phyloP scores from a whole-genome alignment of 1,140 invertebrate species.

The Psix sp. region DNA sequence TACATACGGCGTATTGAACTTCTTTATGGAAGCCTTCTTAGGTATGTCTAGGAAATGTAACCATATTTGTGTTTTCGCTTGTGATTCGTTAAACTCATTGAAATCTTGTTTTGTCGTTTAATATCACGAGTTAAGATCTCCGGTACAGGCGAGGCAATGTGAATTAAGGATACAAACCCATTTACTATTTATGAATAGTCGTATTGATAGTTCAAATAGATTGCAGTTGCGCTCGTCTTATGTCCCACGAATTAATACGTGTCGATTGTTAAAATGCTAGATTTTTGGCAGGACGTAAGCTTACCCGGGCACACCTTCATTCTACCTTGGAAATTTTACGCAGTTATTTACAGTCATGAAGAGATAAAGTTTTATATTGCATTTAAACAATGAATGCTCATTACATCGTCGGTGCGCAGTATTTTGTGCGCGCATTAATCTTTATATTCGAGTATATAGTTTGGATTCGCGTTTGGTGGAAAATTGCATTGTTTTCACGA shows the following conservation, averaged over 20 bases:
- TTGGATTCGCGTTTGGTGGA: too few relatives aligned
- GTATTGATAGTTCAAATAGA: conserved; percentile 17
- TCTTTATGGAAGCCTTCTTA: too few relatives aligned
- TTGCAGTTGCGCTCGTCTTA: background rate
- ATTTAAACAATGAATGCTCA: too few relatives aligned
- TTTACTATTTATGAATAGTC: conserved; percentile 29
- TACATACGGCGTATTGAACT: too few relatives aligned
- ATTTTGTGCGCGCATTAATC: too few relatives aligned
- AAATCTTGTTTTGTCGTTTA: conserved; percentile 12
- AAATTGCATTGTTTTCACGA: conserved; percentile 3
- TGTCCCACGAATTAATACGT: background rate
- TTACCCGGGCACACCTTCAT: conserved; percentile 1
- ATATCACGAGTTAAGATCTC: conserved; percentile 58
- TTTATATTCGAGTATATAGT: too few relatives aligned
- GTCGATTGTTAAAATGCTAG: background rate
- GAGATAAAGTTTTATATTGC: conserved; percentile 8
- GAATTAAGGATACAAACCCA: conserved; percentile 26
- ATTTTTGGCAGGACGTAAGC: conserved; percentile 6
- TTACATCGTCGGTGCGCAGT: too few relatives aligned
- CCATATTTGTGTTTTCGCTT: conserved; percentile 8
- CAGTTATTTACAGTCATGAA: conserved; percentile 31
- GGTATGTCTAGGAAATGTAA: too few relatives aligned
- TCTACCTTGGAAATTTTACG: conserved; percentile 14
- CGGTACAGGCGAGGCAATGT: conserved; percentile 41
- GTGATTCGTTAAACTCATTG: background rate